Base-by-base conservation (phyloP, 2,888 invertebrate species). In the Scaptomyza tumidula region DNA sequence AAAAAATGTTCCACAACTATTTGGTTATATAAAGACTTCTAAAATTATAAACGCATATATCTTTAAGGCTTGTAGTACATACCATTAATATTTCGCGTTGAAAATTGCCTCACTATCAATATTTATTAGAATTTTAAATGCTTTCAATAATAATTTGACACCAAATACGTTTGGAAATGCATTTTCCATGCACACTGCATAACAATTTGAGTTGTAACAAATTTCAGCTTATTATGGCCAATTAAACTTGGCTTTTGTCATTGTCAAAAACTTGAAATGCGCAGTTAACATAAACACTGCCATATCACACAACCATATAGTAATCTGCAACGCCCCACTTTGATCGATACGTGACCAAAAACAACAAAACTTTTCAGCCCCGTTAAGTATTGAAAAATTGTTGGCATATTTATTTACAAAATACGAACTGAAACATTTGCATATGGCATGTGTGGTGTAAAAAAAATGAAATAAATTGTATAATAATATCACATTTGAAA, bases 401-500 rank as follows among this genome's bases (percentile, higher is more conserved):
- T 63, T 66, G 75, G 67, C 78, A 63, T 64, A 66, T 60, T 59
- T 46, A 62, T 69, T 86, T 76, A 64, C 60, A 77, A 79, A 66
- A 80, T 50, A 70, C 77, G 80, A 84, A 81, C 63, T 70, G 73
- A 88, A 71, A 2, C 64, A 86, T 73, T 80, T 78, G 80, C 82
- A 88, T 83, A 73, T 82, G 61, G 63, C 75, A 71, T 57, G 52
- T 39, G 14, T 49, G 56, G 44, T 24, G 29, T 10, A 3, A 41
- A 6, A 14, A 14, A 16, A 16, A 5, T 10, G 10, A 9, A 39
- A 39, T 39, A 41, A 16, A 73, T 76, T 77, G 78, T 86, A 81
- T 87, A 85, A 82, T 83, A 86, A 77, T 77, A 74, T 86, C 49
- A 76, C 56, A 73, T 88, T 80, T 41, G 66, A 72, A 86, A 80